A percentile compares a stretch with the other conserved stretches of the same genome.
These are phyloP conservation scores for Exephanes ischioxanthus DNA, from an alignment of 2,888 invertebrate genomes.

Conservation along the genomic window DNA sequence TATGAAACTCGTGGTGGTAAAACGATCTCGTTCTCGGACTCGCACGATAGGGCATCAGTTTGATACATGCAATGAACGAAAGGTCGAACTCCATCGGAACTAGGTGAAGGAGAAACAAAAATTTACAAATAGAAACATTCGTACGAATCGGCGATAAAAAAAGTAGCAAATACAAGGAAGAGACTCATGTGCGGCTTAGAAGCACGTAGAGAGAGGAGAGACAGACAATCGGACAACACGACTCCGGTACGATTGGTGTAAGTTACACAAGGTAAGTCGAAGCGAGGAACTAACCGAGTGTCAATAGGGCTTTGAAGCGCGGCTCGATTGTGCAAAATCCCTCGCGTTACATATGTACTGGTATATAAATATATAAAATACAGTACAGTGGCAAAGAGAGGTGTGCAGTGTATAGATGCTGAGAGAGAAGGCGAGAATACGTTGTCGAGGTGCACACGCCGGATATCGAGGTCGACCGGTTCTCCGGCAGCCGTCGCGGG, in stretches of 20 bases:
- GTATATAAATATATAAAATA: slow-evolving; percentile 71
- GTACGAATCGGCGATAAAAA: slow-evolving; percentile 16
- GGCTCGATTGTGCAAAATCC: slow-evolving; percentile 70
- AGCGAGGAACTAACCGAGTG: slow-evolving; percentile 26
- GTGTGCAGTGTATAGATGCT: slow-evolving; percentile 12
- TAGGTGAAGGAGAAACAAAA: slow-evolving; percentile 26
- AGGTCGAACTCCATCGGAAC: slow-evolving; percentile 33
- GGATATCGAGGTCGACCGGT: slow-evolving; percentile 83
- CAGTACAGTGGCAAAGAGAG: slow-evolving; percentile 61
- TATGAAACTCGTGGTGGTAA: slow-evolving; percentile 61
- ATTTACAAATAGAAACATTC: neutral
- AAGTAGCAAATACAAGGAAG: neutral
- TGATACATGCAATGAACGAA: slow-evolving; percentile 35
- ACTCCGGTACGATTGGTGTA: slow-evolving; percentile 24
- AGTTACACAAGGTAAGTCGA: slow-evolving; percentile 32
- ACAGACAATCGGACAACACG: slow-evolving; percentile 4
- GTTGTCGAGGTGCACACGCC: slow-evolving; percentile 71
- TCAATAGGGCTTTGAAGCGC: neutral
- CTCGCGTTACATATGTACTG: slow-evolving; percentile 62
- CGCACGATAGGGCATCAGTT: slow-evolving; percentile 9
- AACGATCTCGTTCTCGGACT: slow-evolving; percentile 46
- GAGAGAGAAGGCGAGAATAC: slow-evolving; percentile 39
- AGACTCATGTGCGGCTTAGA: slow-evolving; percentile 29
- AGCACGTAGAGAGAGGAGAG: neutral
- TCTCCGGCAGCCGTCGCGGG: slow-evolving; percentile 80